Percentiles rank a stretch among this genome's conserved stretches.
Evolutionary conservation across 2,888 invertebrate species (phyloP).

Genomic region (Tinea trinotella): DNA sequence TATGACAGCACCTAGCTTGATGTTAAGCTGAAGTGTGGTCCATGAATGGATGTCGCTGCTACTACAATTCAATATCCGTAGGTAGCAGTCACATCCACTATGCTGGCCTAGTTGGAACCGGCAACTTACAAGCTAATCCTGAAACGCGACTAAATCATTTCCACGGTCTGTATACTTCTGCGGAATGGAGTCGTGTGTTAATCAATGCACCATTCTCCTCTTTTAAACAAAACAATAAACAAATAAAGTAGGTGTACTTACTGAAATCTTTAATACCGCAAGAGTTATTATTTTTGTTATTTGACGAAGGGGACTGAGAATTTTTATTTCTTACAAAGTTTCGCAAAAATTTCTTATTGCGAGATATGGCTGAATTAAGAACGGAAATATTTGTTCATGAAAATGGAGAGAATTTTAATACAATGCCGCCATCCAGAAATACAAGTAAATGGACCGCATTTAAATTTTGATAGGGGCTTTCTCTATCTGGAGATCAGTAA

Average conservation of each 20-base stretch:
- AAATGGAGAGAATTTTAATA: neutral
- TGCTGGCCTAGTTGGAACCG: too few relatives aligned
- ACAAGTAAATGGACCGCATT: constrained; percentile 39
- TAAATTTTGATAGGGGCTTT: constrained; percentile 41
- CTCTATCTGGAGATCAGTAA: constrained; percentile 39
- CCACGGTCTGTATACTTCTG: too few relatives aligned
- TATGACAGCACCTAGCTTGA: too few relatives aligned
- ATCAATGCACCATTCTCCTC: too few relatives aligned
- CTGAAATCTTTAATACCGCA: neutral
- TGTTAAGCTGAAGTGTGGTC: too few relatives aligned
- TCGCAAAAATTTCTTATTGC: neutral
- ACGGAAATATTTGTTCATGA: neutral
- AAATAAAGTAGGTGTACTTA: neutral
- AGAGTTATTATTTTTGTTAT: neutral
- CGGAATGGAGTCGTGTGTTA: too few relatives aligned
- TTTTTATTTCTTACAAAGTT: neutral
- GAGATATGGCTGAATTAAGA: constrained; percentile 2
- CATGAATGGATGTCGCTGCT: too few relatives aligned
- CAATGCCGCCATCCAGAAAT: neutral
- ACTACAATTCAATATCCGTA: too few relatives aligned
- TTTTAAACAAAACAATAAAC: too few relatives aligned
- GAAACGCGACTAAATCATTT: too few relatives aligned
- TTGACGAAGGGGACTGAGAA: neutral
- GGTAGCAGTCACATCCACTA: too few relatives aligned
- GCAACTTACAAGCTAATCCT: too few relatives aligned